Conservation (phyloP, 2,113 vertebrate genomes). For the Vidua macroura region DNA sequence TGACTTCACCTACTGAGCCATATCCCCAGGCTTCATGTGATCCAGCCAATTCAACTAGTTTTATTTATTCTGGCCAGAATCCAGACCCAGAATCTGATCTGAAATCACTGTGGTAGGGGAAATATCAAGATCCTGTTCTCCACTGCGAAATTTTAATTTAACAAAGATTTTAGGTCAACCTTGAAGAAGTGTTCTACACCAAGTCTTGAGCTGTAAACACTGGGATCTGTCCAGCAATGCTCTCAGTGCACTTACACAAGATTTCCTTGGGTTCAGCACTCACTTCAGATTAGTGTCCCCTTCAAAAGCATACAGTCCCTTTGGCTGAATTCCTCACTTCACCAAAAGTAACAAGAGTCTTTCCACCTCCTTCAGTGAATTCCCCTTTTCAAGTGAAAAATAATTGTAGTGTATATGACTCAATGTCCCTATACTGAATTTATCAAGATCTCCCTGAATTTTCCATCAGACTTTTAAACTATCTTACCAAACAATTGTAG, state of each 20-base stretch:
- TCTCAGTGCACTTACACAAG: background rate
- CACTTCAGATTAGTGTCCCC: background rate
- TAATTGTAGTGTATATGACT: background rate
- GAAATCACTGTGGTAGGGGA: background rate
- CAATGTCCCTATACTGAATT: background rate
- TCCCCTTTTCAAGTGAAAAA: background rate
- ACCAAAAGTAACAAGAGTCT: background rate
- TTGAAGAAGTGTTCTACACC: background rate
- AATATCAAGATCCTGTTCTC: background rate
- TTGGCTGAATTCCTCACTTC: background rate
- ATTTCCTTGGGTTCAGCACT: background rate
- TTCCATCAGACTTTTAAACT: background rate
- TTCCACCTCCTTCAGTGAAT: background rate
- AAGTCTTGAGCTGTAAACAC: background rate
- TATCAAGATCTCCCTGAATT: background rate
- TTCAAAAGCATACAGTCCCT: background rate
- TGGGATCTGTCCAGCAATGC: background rate
- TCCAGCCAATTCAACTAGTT: background rate
- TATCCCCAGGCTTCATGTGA: background rate
- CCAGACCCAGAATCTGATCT: background rate
- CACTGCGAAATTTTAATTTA: background rate
- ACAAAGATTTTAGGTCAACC: background rate
- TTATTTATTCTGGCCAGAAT: background rate
- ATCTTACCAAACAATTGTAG: slow-evolving; percentile 15
- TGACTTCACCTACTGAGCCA: background rate